Percentiles rank a stretch among this genome's conserved stretches.
Evolutionary conservation across 2,797 vertebrate species (phyloP).

Genomic region (Mionectes olivaceus): DNA sequence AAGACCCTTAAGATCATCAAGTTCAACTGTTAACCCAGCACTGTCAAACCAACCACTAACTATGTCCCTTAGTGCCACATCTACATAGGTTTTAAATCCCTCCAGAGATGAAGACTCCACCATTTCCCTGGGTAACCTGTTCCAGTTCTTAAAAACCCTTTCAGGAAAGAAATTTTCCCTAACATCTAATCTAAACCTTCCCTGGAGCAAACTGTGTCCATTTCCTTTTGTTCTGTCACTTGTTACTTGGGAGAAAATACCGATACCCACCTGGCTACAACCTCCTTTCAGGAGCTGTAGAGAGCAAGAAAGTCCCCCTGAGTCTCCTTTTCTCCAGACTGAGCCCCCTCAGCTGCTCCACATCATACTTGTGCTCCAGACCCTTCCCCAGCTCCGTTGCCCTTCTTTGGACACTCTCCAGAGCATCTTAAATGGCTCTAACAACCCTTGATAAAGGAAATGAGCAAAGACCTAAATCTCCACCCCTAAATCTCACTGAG

Average conservation of each 20-base stretch:
- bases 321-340: not conserved
- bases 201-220: not conserved
- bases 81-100: not conserved
- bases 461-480: not conserved
- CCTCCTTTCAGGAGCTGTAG: not conserved
- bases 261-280: fast-evolving
- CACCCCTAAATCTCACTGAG: not conserved
- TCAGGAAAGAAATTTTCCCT: not conserved
- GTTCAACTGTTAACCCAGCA: too few species aligned
- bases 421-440: not conserved
- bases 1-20: not conserved
- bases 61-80: fast-evolving
- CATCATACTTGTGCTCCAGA: not conserved
- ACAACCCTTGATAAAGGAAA: not conserved
- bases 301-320: fast-evolving
- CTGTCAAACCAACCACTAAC: not conserved
- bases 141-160: not conserved
- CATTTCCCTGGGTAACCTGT: not conserved
- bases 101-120: too few species aligned
- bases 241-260: not conserved
- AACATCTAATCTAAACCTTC: not conserved
- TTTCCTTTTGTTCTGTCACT: not conserved
- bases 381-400: not conserved
- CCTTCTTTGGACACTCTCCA: fast-evolving
- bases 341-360: not conserved